Base-by-base conservation (phyloP, 2,888 invertebrate genomes). In the Elegia similella region DNA sequence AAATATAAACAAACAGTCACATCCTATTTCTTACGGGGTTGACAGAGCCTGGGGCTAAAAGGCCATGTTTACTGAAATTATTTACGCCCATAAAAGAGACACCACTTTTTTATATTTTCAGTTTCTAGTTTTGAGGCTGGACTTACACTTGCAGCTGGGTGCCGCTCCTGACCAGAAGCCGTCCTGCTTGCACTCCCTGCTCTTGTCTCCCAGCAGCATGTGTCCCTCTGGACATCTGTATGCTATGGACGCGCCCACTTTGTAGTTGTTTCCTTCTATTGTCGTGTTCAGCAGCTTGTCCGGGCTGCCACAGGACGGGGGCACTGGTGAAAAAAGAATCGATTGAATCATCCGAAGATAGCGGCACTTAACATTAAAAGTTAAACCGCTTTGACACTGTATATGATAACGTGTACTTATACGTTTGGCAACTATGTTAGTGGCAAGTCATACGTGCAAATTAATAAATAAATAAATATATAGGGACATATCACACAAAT, bases 141-240 rank as follows among this genome's bases (percentile, higher is more conserved):
- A 85, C 94, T 93, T 92, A 97, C 97, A 97, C 94, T 96, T 96
- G 82, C 98, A 98, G 57, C 94, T 93, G 0, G 98, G 97, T 0
- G 97, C 95, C 0, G 86, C 77, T 1, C 95, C 96, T 42, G 95
- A 95, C 98, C 98, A 98, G 74, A 96, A 95, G 1, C 98, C 98
- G 71, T 94, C 94, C 8, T 84, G 78, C 55, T 93, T 93, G 79
- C 98, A 98, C 42, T 92, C 92, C 68, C 97, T 93, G 43, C 86
- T 93, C 58, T 87, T 86, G 63, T 94, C 92, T 32, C 97, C 98
- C 7, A 95, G 79, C 3, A 97, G 89, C 93, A 95, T 95, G 77
- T 96, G 95, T 0, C 97, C 98, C 68, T 94, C 93, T 0, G 97
- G 97, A 75, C 98, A 98, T 16, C 88, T 86, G 84, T 98, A 98